These are phyloP conservation scores for Silvanus unidentatus DNA, from an alignment of 2,888 invertebrate species.

Conservation along the genomic window DNA sequence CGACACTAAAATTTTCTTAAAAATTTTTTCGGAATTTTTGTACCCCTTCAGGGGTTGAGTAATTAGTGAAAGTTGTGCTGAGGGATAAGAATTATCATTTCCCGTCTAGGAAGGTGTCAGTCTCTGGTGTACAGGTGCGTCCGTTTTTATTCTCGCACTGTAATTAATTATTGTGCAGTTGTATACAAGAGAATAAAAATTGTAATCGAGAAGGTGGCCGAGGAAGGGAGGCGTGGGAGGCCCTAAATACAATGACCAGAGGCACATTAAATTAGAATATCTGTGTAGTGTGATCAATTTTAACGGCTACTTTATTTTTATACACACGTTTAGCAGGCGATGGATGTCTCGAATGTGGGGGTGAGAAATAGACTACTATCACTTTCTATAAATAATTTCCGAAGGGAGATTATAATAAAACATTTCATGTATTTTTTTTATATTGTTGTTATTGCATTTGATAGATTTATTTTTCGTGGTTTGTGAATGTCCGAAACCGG, in stretches of 20 bases:
- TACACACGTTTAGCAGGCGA: too few species aligned
- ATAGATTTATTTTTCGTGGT: constrained; percentile 7
- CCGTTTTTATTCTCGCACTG: neutral
- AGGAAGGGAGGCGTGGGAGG: too few species aligned
- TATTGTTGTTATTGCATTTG: too few species aligned
- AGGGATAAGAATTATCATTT: neutral
- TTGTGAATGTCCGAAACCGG: constrained; percentile 13
- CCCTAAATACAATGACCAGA: neutral
- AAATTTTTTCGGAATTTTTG: neutral
- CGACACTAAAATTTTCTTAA: neutral
- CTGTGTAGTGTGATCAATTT: neutral
- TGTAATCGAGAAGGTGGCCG: neutral
- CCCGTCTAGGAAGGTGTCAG: neutral
- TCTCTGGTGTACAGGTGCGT: neutral
- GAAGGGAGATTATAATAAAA: neutral
- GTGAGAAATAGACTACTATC: too few species aligned
- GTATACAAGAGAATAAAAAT: neutral
- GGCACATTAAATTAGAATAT: neutral
- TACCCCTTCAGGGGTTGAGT: neutral
- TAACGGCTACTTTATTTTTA: neutral
- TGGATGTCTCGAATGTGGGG: too few species aligned
- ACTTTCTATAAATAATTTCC: too few species aligned
- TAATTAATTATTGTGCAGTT: constrained; percentile 1
- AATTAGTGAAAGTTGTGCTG: neutral
- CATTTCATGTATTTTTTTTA: neutral